A percentile compares a stretch with the other conserved stretches of the same genome.
These are phyloP conservation scores for Chrysolina americana DNA, from an alignment of 2,888 invertebrate species.

Conservation along the genomic window DNA sequence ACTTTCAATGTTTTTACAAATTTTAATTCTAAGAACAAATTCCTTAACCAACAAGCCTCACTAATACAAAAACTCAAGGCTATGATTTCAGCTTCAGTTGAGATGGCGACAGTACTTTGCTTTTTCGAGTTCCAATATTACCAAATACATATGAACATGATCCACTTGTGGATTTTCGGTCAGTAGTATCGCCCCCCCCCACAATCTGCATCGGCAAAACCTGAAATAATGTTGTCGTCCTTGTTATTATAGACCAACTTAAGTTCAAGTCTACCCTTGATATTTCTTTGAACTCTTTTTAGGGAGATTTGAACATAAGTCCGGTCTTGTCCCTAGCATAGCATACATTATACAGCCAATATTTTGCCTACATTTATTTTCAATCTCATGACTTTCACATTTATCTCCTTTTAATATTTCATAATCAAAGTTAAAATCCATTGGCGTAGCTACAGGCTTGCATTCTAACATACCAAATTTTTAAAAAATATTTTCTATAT, in stretches of 20 bases:
- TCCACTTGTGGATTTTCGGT: conserved; percentile 70
- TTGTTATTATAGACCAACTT: no score
- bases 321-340: neutral
- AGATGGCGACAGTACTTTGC: conserved; percentile 41
- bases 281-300: no score
- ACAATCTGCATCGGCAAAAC: no score
- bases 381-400: conserved; percentile 21
- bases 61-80: no score
- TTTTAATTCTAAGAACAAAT: conserved; percentile 37
- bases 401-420: conserved; percentile 27
- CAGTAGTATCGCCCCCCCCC: conserved; percentile 30
- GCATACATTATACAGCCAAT: neutral
- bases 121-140: conserved; percentile 60
- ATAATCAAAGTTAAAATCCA: conserved; percentile 29
- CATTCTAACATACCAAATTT: conserved; percentile 43
- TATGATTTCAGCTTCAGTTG: conserved; percentile 43
- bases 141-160: conserved; percentile 44
- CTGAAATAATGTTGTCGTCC: no score
- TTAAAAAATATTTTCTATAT: no score
- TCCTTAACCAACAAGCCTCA: conserved; percentile 42
- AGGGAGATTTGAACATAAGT: neutral
- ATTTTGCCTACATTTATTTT: neutral
- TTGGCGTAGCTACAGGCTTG: neutral
- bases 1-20: conserved; percentile 28
- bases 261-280: no score